These are phyloP conservation scores for Nothocercus julius DNA, from an alignment of 2,113 vertebrate species.

Conservation along the genomic window DNA sequence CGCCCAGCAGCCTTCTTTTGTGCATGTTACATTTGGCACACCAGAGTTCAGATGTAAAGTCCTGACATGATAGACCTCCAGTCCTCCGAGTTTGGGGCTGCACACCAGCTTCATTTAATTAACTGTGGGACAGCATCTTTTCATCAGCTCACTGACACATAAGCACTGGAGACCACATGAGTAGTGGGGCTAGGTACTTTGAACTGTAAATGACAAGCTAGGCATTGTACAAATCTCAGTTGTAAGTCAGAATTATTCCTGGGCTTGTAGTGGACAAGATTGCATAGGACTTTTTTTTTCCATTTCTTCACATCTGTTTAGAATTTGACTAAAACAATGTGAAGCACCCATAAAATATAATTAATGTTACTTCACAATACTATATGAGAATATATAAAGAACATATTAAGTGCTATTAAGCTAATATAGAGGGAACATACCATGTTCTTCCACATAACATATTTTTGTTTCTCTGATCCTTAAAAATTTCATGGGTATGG, in stretches of 20 bases:
- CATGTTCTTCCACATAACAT: not conserved
- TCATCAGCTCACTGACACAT: not conserved
- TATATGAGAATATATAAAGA: not conserved
- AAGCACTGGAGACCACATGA: not conserved
- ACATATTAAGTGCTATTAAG: too few relatives aligned
- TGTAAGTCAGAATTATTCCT: not conserved
- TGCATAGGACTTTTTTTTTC: not conserved
- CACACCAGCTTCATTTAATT: not conserved
- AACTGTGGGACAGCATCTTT: not conserved
- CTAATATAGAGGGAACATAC: not conserved
- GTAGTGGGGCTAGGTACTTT: not conserved
- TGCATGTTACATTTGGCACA: not conserved
- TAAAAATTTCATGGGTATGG: not conserved
- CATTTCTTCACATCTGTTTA: not conserved
- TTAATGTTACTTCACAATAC: not conserved
- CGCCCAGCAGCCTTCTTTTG: not conserved
- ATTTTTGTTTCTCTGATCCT: not conserved
- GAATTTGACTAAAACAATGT: not conserved
- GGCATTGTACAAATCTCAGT: not conserved
- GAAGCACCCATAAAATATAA: not conserved
- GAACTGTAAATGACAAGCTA: not conserved
- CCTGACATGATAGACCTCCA: not conserved
- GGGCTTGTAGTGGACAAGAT: not conserved
- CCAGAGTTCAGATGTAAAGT: not conserved
- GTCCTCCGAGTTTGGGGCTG: not conserved